These are phyloP conservation scores for Hirtodrosophila duncani DNA, from an alignment of 2,888 invertebrate genomes.

Conservation along the genomic window DNA sequence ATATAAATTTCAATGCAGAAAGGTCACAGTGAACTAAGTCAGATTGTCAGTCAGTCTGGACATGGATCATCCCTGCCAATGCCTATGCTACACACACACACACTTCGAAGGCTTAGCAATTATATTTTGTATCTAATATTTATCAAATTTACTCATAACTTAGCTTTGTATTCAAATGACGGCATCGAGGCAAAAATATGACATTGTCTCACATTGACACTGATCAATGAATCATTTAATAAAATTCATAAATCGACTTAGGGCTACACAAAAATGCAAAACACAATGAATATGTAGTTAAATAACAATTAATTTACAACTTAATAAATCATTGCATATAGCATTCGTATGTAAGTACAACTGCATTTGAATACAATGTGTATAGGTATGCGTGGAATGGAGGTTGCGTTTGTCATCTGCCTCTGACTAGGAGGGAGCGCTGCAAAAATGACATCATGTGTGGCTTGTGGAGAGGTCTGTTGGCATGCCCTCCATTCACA, in stretches of 20 bases:
- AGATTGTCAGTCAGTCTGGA: no score
- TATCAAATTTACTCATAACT: no score
- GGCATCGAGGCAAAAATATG: no score
- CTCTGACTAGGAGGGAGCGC: slow-evolving; percentile 1
- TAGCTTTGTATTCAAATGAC: no score
- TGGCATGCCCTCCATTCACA: neutral
- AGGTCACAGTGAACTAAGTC: no score
- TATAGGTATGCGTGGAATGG: neutral
- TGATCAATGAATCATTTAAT: slow-evolving; percentile 11
- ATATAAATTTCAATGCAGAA: no score
- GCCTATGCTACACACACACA: no score
- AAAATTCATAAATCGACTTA: slow-evolving; percentile 23
- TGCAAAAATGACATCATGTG: slow-evolving; percentile 43
- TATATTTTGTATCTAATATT: no score
- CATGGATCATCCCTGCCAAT: no score
- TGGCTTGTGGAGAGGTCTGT: slow-evolving; percentile 2
- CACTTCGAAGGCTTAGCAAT: no score
- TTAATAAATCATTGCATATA: slow-evolving; percentile 2
- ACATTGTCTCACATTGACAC: neutral
- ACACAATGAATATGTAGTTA: slow-evolving; percentile 16
- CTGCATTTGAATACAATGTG: slow-evolving; percentile 47
- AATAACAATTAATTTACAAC: slow-evolving; percentile 34
- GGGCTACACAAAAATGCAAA: slow-evolving; percentile 3
- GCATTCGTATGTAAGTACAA: neutral
- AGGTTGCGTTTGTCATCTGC: slow-evolving; percentile 14